Evolutionary conservation across 2,113 vertebrate genomes (phyloP).

Genomic region (Meles meles): DNA sequence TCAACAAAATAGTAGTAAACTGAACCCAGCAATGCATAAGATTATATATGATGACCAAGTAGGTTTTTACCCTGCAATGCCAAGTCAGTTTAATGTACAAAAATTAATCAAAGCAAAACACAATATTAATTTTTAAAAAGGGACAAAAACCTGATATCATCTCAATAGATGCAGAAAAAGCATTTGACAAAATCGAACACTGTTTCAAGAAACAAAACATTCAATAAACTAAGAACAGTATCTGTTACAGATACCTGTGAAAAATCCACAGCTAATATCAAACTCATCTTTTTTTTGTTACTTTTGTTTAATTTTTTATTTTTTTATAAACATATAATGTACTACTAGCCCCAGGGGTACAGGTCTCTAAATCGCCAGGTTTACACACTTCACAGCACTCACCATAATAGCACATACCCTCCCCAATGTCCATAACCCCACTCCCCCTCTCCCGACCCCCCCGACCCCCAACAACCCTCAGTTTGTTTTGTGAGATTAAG

Average conservation of each 20-base stretch:
- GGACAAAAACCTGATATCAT: not conserved
- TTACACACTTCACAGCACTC: no score
- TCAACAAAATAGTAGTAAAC: not conserved
- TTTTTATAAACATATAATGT: no score
- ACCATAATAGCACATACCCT: no score
- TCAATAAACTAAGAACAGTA: not conserved
- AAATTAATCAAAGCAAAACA: not conserved
- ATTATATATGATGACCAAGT: not conserved
- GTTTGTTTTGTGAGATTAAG: no score
- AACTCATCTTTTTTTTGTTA: not conserved
- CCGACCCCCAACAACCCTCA: no score
- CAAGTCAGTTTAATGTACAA: not conserved
- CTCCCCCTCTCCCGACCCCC: no score
- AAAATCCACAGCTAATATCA: not conserved
- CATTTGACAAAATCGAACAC: not conserved
- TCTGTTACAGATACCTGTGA: not conserved
- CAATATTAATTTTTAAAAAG: not conserved
- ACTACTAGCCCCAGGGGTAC: no score
- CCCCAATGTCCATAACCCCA: no score
- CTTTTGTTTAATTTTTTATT: no score
- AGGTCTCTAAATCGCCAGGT: no score
- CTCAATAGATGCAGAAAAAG: not conserved
- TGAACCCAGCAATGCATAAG: not conserved
- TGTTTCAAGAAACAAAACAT: not conserved
- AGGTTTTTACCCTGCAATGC: not conserved